phyloP scores from a whole-genome alignment of 1,140 invertebrate species.

The Drosophila neocordata region DNA sequence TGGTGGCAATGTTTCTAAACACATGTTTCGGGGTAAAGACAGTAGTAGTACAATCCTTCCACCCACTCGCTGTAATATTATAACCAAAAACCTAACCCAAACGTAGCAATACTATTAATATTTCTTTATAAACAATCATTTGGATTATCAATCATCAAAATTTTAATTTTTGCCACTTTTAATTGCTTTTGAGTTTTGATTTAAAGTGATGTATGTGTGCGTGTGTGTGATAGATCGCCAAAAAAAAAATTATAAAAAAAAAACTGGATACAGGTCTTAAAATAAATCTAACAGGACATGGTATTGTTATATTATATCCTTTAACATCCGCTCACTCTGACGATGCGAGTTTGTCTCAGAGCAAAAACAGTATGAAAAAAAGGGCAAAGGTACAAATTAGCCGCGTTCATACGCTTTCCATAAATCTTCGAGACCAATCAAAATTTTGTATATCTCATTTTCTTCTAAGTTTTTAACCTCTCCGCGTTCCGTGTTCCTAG shows the following conservation, averaged over 20 bases:
- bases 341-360: slow-evolving; percentile 48
- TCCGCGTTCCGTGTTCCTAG: slow-evolving; percentile 76
- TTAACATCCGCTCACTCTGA: slow-evolving; percentile 42
- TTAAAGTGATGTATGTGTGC: slow-evolving; percentile 22
- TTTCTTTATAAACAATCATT: neutral
- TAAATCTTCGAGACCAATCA: neutral
- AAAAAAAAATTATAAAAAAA: too few relatives aligned
- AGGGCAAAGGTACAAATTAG: neutral
- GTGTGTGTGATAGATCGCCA: slow-evolving; percentile 27
- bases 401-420: neutral
- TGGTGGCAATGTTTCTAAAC: slow-evolving; percentile 58
- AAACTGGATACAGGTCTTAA: too few relatives aligned
- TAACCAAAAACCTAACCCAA: neutral
- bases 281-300: neutral
- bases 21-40: slow-evolving; percentile 76
- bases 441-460: neutral
- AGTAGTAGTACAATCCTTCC: neutral
- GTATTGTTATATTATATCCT: neutral
- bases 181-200: neutral
- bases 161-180: neutral
- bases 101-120: neutral
- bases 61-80: neutral
- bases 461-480: neutral
- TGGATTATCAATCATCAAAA: neutral
- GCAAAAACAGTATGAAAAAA: slow-evolving; percentile 1